A percentile compares a stretch with the other conserved stretches of the same genome.
These are phyloP conservation scores for Tinamus major DNA, from an alignment of 2,797 vertebrate species.

Conservation along the genomic window DNA sequence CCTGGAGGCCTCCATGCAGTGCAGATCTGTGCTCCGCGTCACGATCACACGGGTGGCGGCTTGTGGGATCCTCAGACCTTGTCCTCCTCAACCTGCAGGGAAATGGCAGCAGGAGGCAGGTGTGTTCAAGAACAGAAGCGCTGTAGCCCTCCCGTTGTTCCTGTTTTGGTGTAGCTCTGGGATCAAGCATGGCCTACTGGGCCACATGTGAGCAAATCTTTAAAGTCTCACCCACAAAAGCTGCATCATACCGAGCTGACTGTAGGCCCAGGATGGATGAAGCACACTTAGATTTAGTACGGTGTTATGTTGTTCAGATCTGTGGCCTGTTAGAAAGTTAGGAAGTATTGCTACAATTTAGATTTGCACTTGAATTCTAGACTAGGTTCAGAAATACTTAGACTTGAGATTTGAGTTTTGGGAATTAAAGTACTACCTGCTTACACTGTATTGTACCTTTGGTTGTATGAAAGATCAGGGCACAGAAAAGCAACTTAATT, in stretches of 20 bases:
- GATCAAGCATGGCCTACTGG: neutral
- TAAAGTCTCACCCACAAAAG: neutral
- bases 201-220: neutral
- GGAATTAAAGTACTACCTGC: neutral
- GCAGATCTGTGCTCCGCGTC: neutral
- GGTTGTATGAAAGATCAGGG: neutral
- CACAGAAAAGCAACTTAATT: neutral
- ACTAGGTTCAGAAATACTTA: neutral
- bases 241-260: neutral
- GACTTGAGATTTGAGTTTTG: fast-evolving
- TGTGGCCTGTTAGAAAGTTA: neutral
- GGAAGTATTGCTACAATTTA: neutral
- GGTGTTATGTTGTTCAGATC: neutral
- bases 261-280: neutral
- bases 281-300: neutral
- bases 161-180: neutral
- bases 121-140: neutral
- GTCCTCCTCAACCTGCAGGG: neutral
- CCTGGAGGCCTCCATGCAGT: neutral
- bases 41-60: fast-evolving
- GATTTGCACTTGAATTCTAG: neutral
- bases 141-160: neutral
- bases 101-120: neutral
- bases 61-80: neutral
- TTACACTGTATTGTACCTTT: constrained; percentile 27